phyloP scores from a whole-genome alignment of 2,797 vertebrate species.

The Chrysocyon brachyurus region DNA sequence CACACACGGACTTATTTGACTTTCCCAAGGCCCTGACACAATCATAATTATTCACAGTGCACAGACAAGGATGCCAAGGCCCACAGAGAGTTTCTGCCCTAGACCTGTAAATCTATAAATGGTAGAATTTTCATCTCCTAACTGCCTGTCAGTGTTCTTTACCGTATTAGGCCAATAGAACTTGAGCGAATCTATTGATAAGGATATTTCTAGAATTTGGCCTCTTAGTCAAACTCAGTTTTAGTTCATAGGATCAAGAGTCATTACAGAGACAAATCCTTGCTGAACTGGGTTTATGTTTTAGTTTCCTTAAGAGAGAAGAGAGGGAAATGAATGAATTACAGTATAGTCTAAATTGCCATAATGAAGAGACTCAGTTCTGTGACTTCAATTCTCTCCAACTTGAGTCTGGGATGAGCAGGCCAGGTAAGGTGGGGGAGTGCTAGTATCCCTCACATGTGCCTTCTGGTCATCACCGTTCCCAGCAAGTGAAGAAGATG shows the following conservation, averaged over 20 bases:
- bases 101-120: neutral
- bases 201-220: neutral
- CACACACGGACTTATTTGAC: neutral
- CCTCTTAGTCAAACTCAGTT: constrained; percentile 6
- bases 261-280: constrained; percentile 27
- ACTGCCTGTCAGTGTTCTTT: neutral
- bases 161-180: neutral
- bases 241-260: neutral
- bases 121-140: neutral
- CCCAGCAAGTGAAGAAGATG: neutral
- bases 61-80: neutral
- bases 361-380: constrained; percentile 15
- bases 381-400: neutral
- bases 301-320: constrained; percentile 13
- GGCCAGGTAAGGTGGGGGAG: neutral
- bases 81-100: neutral
- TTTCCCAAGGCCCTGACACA: neutral
- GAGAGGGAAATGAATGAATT: neutral
- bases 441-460: neutral
- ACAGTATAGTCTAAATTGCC: neutral
- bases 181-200: neutral
- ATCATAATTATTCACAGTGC: neutral
- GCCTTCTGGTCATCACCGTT: neutral
- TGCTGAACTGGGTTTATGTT: neutral
- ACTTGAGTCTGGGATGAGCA: neutral